Conservation (phyloP, 2,797 vertebrate genomes). For the Sebastiscus albofasciatus region DNA sequence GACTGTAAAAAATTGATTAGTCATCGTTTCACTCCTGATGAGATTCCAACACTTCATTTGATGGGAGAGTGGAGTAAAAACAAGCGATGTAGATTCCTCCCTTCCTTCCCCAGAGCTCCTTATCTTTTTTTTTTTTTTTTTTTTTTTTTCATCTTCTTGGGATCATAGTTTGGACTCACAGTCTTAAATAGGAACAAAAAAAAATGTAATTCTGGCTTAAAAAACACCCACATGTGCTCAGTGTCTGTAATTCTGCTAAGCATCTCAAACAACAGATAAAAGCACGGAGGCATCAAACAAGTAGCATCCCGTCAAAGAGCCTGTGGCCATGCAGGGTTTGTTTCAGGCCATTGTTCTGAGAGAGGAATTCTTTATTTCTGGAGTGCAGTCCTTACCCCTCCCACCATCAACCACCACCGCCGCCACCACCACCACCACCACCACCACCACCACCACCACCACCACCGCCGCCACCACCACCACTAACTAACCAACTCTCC, state of each 20-base stretch:
- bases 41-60: slow-evolving; percentile 61
- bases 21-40: slow-evolving; percentile 67
- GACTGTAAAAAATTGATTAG: slow-evolving; percentile 65
- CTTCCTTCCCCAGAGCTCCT: slow-evolving; percentile 17
- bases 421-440: neutral
- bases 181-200: slow-evolving; percentile 4
- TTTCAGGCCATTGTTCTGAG: slow-evolving; percentile 60
- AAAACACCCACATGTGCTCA: slow-evolving; percentile 51
- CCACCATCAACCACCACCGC: neutral
- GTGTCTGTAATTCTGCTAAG: slow-evolving; percentile 45
- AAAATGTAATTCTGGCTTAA: slow-evolving; percentile 37
- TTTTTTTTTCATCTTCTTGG: slow-evolving; percentile 8
- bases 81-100: slow-evolving; percentile 23
- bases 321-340: slow-evolving; percentile 40
- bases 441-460: neutral
- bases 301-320: slow-evolving; percentile 28
- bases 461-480: neutral
- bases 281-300: slow-evolving; percentile 49
- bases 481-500: slow-evolving; percentile 45
- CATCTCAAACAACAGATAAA: slow-evolving; percentile 54
- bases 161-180: slow-evolving; percentile 18
- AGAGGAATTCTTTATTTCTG: slow-evolving; percentile 58
- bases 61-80: slow-evolving; percentile 19
- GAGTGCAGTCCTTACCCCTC: slow-evolving; percentile 37
- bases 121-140: neutral